Evolutionary conservation across 2,113 vertebrate species (phyloP).

Genomic region (Phalacrocorax aristotelis): DNA sequence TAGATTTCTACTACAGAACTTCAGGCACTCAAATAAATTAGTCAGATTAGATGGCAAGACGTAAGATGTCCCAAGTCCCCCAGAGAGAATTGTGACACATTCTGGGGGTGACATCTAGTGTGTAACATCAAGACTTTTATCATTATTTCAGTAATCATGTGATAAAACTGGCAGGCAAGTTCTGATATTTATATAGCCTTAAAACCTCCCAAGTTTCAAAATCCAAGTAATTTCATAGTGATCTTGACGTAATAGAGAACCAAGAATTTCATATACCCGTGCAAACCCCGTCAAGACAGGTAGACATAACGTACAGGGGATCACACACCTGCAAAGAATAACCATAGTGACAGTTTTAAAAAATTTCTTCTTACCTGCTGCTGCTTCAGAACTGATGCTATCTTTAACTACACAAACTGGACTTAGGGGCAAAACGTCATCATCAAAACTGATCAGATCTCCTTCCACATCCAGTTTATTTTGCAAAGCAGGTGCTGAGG

Average conservation of each 20-base stretch:
- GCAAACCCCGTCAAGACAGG: neutral
- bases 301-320: neutral
- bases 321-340: neutral
- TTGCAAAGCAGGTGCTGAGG: constrained; percentile 23
- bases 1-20: neutral
- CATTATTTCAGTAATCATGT: neutral
- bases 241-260: neutral
- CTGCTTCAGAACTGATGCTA: constrained; percentile 47
- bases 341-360: neutral
- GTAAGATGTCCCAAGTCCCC: neutral
- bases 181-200: neutral
- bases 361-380: constrained; percentile 67
- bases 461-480: constrained; percentile 60
- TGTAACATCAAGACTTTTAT: neutral
- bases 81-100: neutral
- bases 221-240: neutral
- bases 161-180: constrained; percentile 3
- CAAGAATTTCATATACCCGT: neutral
- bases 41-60: neutral
- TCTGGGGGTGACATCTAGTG: neutral
- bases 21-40: neutral
- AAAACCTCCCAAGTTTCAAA: neutral
- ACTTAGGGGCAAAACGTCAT: constrained; percentile 71
- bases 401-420: constrained; percentile 45
- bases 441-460: constrained; percentile 84